Conservation (phyloP, 2,888 invertebrate species). For the Gastracanthus pulcherrimus region DNA sequence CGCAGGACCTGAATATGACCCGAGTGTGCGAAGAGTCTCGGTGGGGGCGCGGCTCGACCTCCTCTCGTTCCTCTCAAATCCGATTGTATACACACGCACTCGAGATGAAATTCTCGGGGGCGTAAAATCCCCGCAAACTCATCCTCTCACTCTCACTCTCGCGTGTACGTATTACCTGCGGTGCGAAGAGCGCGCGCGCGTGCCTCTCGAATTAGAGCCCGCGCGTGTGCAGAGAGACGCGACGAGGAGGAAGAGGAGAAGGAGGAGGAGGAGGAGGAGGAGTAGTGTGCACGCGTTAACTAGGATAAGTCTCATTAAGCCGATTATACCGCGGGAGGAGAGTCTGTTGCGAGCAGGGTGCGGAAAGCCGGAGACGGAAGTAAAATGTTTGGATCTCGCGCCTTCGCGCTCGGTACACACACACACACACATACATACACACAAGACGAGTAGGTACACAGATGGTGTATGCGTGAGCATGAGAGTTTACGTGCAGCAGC, state of each 20-base stretch:
- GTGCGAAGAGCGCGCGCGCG: background rate
- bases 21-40: background rate
- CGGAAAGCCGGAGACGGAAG: background rate
- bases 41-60: background rate
- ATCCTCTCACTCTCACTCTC: too few relatives aligned
- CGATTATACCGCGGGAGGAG: conserved; percentile 14
- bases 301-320: conserved; percentile 47
- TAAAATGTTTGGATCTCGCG: conserved; percentile 26
- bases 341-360: background rate
- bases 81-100: background rate
- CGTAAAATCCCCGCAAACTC: background rate
- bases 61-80: background rate
- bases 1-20: background rate
- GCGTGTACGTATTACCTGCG: background rate
- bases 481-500: too few relatives aligned
- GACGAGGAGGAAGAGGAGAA: too few relatives aligned
- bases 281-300: background rate
- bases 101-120: conserved; percentile 7
- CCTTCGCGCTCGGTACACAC: background rate
- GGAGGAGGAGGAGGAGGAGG: too few relatives aligned
- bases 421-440: background rate
- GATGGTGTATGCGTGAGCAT: background rate
- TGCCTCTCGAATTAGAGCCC: conserved; percentile 15
- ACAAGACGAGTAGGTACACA: background rate
- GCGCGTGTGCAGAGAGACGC: background rate